These are phyloP conservation scores for Ctenochaetus hawaiiensis DNA, from an alignment of 2,797 vertebrate genomes.

Conservation along the genomic window DNA sequence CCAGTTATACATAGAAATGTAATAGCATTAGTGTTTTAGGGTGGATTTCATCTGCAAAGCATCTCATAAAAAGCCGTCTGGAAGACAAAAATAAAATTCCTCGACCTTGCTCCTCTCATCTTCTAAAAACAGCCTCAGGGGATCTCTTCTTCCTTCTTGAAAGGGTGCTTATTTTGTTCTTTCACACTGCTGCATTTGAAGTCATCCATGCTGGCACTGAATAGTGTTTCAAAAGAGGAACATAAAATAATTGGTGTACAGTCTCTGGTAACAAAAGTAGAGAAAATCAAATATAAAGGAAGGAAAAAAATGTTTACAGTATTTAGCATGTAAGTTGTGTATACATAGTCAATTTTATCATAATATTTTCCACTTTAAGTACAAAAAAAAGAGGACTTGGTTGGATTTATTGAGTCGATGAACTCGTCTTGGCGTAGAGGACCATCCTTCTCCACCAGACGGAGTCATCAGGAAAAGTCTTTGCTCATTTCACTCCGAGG, in stretches of 20 bases:
- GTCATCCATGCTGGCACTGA: constrained; percentile 22
- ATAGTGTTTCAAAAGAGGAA: constrained; percentile 45
- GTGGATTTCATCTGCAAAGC: constrained; percentile 33
- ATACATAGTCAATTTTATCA: constrained; percentile 61
- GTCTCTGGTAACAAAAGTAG: constrained; percentile 35
- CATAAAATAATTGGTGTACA: constrained; percentile 32
- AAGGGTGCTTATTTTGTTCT: constrained; percentile 35
- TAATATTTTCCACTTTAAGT: constrained; percentile 77
- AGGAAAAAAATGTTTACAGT: constrained; percentile 47
- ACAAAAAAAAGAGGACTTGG: constrained; percentile 67
- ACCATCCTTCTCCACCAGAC: constrained; percentile 29
- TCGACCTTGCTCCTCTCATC: constrained; percentile 18
- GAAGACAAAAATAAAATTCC: constrained; percentile 50
- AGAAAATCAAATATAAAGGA: constrained; percentile 33
- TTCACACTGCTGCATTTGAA: constrained; percentile 15
- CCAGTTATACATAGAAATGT: constrained; percentile 5
- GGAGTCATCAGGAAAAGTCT: constrained; percentile 33
- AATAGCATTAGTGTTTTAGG: constrained; percentile 15
- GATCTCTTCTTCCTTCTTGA: constrained; percentile 11
- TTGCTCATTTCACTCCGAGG: constrained; percentile 45
- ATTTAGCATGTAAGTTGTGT: constrained; percentile 68
- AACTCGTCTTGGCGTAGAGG: constrained; percentile 19
- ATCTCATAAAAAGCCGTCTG: constrained; percentile 26
- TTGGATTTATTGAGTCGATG: constrained; percentile 37
- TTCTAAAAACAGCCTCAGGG: constrained; percentile 22